phyloP scores from a whole-genome alignment of 1,140 invertebrate genomes.

The Brachionus plicatilis region DNA sequence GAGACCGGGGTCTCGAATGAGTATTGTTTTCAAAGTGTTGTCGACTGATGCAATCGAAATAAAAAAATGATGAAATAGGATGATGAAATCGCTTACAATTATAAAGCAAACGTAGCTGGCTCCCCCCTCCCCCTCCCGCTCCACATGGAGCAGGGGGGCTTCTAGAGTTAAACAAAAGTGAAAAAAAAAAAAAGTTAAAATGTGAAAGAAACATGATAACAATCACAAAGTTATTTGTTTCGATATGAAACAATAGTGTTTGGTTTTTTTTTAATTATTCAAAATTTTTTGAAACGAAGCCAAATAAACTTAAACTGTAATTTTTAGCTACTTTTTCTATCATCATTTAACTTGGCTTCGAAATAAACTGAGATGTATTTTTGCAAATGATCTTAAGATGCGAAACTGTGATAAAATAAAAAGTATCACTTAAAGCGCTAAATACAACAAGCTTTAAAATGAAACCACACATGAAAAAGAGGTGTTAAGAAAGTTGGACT shows the following conservation, averaged over 20 bases:
- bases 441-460: neutral
- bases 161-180: neutral
- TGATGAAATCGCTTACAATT: constrained; percentile 36
- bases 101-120: neutral
- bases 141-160: neutral
- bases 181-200: constrained; percentile 16
- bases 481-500: neutral
- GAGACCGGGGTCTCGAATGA: neutral
- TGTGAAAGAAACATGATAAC: constrained; percentile 24
- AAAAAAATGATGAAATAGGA: constrained; percentile 40
- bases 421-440: neutral
- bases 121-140: neutral
- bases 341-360: neutral
- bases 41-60: constrained; percentile 39
- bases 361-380: neutral
- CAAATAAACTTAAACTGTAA: neutral
- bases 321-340: too few relatives aligned
- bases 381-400: neutral
- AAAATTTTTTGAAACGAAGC: neutral
- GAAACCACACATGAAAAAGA: neutral
- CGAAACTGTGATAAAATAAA: neutral
- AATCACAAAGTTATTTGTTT: neutral
- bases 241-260: neutral
- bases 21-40: neutral
- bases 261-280: neutral